Conservation (phyloP, 2,797 vertebrate species). For the Sebastiscus albofasciatus region DNA sequence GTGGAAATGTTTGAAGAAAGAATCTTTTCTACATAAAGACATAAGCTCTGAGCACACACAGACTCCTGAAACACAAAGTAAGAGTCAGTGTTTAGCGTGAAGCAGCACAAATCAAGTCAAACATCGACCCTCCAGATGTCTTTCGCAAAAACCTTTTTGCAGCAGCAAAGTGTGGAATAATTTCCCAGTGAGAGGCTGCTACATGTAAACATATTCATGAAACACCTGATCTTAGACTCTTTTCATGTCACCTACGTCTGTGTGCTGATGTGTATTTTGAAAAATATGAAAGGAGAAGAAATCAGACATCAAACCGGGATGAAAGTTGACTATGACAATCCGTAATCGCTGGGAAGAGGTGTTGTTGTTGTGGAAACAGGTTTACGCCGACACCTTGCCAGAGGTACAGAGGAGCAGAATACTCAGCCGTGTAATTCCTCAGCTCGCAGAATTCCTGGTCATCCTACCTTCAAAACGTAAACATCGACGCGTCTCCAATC, state of each 20-base stretch:
- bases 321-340: conserved; percentile 66
- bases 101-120: conserved; percentile 66
- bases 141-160: not conserved
- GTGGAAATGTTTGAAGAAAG: not conserved
- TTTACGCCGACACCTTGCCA: conserved; percentile 67
- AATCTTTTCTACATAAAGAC: conserved; percentile 4
- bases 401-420: conserved; percentile 57
- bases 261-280: conserved; percentile 8
- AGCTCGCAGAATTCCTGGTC: conserved; percentile 44
- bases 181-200: conserved; percentile 28
- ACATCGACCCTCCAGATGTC: conserved; percentile 50
- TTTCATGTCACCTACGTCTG: conserved; percentile 65
- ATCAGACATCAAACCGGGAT: conserved; percentile 65
- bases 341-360: conserved; percentile 61
- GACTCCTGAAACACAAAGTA: conserved; percentile 23
- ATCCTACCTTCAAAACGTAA: conserved; percentile 68
- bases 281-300: conserved; percentile 46
- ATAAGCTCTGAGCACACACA: not conserved
- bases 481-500: conserved; percentile 69
- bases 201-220: conserved; percentile 70
- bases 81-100: conserved; percentile 47
- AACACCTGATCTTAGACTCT: conserved; percentile 70
- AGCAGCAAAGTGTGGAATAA: conserved; percentile 31
- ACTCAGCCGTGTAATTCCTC: conserved; percentile 57
- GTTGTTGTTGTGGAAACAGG: conserved; percentile 54